These are phyloP conservation scores for Elmis aenea DNA, from an alignment of 2,888 invertebrate species.

Conservation along the genomic window DNA sequence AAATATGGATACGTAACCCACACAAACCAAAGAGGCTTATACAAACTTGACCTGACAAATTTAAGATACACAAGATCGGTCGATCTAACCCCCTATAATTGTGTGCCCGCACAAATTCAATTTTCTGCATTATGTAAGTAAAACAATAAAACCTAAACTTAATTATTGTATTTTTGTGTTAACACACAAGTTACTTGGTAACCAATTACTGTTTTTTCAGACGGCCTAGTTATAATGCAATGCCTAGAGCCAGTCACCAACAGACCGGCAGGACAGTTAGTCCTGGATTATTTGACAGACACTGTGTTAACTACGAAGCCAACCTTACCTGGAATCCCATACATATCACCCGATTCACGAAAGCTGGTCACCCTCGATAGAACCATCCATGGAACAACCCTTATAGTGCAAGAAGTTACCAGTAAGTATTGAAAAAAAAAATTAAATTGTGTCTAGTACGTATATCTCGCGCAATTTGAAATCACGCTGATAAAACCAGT, in stretches of 20 bases:
- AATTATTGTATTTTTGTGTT: no score
- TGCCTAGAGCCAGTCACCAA: slow-evolving; percentile 64
- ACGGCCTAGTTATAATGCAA: slow-evolving; percentile 66
- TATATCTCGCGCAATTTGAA: no score
- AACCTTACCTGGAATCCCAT: slow-evolving; percentile 59
- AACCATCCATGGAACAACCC: slow-evolving; percentile 52
- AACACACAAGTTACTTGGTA: background rate
- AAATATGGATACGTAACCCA: slow-evolving; percentile 72
- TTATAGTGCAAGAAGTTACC: slow-evolving; percentile 61
- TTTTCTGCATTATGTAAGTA: slow-evolving; percentile 68
- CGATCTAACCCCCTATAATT: slow-evolving; percentile 66
- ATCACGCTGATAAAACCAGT: no score
- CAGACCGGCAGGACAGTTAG: slow-evolving; percentile 59
- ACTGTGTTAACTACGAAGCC: slow-evolving; percentile 60
- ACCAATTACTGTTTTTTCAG: slow-evolving; percentile 42
- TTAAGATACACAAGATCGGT: slow-evolving; percentile 67
- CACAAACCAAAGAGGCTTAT: slow-evolving; percentile 65
- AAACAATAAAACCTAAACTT: slow-evolving; percentile 3
- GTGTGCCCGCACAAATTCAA: slow-evolving; percentile 63
- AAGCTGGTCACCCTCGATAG: slow-evolving; percentile 63
- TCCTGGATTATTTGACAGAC: slow-evolving; percentile 69
- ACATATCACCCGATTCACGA: slow-evolving; percentile 66
- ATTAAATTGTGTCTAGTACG: no score
- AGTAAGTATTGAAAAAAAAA: no score
- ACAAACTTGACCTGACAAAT: slow-evolving; percentile 66